These are phyloP conservation scores for Drosophila repleta DNA, from an alignment of 1,140 invertebrate species.

Conservation along the genomic window DNA sequence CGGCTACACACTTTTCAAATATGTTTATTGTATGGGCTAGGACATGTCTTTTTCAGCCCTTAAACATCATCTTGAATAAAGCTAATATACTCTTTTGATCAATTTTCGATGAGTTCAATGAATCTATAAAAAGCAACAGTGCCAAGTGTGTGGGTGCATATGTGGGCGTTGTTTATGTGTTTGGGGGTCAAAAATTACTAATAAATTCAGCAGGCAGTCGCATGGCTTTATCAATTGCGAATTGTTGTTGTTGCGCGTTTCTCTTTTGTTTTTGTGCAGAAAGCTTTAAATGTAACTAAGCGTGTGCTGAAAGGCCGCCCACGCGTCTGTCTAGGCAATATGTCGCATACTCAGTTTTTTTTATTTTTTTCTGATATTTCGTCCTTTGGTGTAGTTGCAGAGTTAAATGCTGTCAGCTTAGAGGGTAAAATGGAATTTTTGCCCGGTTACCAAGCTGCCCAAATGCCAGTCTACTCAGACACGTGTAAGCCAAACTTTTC, in stretches of 20 bases:
- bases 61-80: too few species aligned
- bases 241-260: too few species aligned
- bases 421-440: conserved; percentile 25
- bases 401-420: conserved; percentile 42
- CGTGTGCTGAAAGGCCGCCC: not conserved
- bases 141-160: conserved; percentile 4
- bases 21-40: too few species aligned
- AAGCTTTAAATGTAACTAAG: conserved; percentile 29
- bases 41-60: too few species aligned
- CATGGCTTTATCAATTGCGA: conserved; percentile 24
- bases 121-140: conserved; percentile 10
- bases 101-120: too few species aligned
- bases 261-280: not conserved
- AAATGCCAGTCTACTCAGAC: conserved; percentile 11
- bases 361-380: not conserved
- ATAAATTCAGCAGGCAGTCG: conserved; percentile 25
- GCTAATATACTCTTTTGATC: too few species aligned
- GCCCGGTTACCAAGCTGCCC: not conserved
- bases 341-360: conserved; percentile 35
- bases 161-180: not conserved
- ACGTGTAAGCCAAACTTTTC: conserved; percentile 37
- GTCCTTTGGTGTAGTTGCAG: conserved; percentile 3
- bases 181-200: conserved; percentile 33
- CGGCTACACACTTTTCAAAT: too few species aligned
- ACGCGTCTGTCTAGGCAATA: conserved; percentile 32